phyloP scores from a whole-genome alignment of 2,888 invertebrate genomes.

The Epinotia ramella region DNA sequence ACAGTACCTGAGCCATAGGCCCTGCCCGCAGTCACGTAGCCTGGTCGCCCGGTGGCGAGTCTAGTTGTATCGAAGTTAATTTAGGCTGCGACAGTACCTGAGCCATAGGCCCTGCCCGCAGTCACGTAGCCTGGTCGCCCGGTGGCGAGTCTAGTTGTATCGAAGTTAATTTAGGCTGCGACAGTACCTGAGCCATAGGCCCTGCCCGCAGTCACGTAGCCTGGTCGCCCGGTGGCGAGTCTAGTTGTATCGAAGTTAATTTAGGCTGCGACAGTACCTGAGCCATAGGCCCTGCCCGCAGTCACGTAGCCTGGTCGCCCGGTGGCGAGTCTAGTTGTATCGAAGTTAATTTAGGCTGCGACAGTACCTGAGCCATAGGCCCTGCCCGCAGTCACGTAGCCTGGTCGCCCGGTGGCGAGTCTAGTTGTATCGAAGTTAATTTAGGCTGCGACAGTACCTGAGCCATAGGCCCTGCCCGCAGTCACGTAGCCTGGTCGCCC shows the following conservation, averaged over 20 bases:
- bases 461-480: constrained; percentile 59
- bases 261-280: constrained; percentile 57
- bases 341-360: constrained; percentile 59
- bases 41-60: constrained; percentile 50
- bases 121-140: constrained; percentile 72
- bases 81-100: constrained; percentile 57
- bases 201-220: constrained; percentile 76
- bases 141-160: constrained; percentile 18
- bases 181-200: constrained; percentile 53
- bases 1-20: constrained; percentile 53
- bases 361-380: constrained; percentile 53
- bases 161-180: constrained; percentile 59
- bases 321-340: constrained; percentile 18
- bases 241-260: constrained; percentile 49
- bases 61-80: constrained; percentile 49
- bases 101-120: constrained; percentile 59
- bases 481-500: constrained; percentile 72
- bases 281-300: constrained; percentile 59
- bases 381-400: constrained; percentile 76
- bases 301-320: constrained; percentile 72
- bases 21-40: constrained; percentile 76
- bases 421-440: constrained; percentile 49
- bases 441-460: constrained; percentile 57
- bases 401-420: constrained; percentile 50
- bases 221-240: constrained; percentile 50